phyloP scores from a whole-genome alignment of 1,140 invertebrate species.

The Ectropis grisescens region DNA sequence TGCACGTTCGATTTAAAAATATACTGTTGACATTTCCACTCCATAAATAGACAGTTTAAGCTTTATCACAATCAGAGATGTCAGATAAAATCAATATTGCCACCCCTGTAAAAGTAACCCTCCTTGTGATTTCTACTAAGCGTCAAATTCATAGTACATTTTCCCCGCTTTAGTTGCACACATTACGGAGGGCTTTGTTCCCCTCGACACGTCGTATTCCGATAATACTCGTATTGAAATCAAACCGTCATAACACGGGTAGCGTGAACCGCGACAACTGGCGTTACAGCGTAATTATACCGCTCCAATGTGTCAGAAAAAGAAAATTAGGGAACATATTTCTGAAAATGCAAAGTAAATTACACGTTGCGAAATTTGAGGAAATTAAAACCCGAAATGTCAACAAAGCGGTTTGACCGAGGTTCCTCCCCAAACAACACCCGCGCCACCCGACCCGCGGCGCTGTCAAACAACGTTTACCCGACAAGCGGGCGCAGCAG shows the following conservation, averaged over 20 bases:
- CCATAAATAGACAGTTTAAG: too few relatives aligned
- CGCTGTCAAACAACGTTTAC: constrained; percentile 53
- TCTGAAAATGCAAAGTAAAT: too few relatives aligned
- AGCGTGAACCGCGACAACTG: too few relatives aligned
- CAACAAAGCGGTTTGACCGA: constrained; percentile 36
- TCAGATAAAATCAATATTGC: not conserved
- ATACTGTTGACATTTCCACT: too few relatives aligned
- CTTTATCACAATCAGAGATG: too few relatives aligned
- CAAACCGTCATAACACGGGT: not conserved
- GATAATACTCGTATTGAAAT: constrained; percentile 13
- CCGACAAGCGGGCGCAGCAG: constrained; percentile 37
- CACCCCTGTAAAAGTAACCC: constrained; percentile 16
- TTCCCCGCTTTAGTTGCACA: constrained; percentile 32
- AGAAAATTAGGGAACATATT: too few relatives aligned
- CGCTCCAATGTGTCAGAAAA: too few relatives aligned
- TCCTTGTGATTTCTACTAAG: constrained; percentile 32
- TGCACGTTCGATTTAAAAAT: too few relatives aligned
- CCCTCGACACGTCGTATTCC: constrained; percentile 12
- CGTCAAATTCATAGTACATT: constrained; percentile 37
- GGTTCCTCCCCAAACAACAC: constrained; percentile 3
- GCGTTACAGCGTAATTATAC: too few relatives aligned
- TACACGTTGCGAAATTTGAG: constrained; percentile 2
- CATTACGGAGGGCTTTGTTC: constrained; percentile 26
- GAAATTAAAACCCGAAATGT: constrained; percentile 47
- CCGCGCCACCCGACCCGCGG: too few relatives aligned